Percentiles rank a stretch among this genome's conserved stretches.
Conservation (phyloP, 1,140 invertebrate species). For the Thalassaphorura encarpata region DNA sequence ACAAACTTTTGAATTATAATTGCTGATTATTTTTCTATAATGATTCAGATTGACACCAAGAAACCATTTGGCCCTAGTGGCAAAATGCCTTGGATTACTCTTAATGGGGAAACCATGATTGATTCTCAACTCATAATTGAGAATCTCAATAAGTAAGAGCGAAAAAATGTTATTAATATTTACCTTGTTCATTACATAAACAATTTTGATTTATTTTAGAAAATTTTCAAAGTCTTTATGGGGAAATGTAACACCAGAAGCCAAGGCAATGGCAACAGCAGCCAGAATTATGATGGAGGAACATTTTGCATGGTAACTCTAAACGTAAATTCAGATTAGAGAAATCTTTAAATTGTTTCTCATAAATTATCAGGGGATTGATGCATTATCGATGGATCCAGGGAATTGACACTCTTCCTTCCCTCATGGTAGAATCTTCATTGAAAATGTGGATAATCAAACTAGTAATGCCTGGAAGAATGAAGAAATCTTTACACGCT, state of each 20-base stretch:
- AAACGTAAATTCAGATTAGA: no score
- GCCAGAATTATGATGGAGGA: slow-evolving; percentile 30
- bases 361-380: no score
- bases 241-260: slow-evolving; percentile 7
- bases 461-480: background rate
- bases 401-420: background rate
- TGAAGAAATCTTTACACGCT: background rate
- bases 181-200: background rate
- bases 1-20: slow-evolving; percentile 18
- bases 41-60: slow-evolving; percentile 16
- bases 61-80: slow-evolving; percentile 25
- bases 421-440: background rate
- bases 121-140: slow-evolving; percentile 36
- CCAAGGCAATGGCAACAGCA: slow-evolving; percentile 17
- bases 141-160: slow-evolving; percentile 15
- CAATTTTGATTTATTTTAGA: background rate
- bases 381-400: background rate
- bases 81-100: slow-evolving; percentile 39
- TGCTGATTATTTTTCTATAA: slow-evolving; percentile 14
- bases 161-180: background rate
- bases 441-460: background rate
- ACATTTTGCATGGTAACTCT: slow-evolving; percentile 27
- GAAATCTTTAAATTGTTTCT: no score
- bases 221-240: slow-evolving; percentile 12
- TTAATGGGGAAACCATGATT: slow-evolving; percentile 37